Evolutionary conservation across 2,888 invertebrate species (phyloP), one percentile per base, ranked within the genome.

Genomic region (Tolmerus cingulatus): DNA sequence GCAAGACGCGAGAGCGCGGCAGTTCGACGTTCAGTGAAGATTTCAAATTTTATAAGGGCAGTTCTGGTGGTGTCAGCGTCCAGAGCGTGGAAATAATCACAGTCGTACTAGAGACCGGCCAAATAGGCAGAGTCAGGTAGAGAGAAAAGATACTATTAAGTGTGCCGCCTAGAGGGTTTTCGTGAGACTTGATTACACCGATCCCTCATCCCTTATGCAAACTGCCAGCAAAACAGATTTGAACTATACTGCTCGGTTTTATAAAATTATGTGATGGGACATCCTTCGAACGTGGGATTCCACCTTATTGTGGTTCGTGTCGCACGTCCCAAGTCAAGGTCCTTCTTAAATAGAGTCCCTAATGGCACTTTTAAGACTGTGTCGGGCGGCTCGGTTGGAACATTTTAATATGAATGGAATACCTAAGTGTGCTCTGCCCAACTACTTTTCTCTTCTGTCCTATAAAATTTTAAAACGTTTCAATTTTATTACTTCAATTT

Each of bases 11-110:
- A 34, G 87, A 87, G 16, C 79, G 86, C 4, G 86, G 86, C 66
- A 87, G 87, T 57, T 74, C 74, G 27, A 81, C 86, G 27, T 87
- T 86, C 66, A 78, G 79, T 66, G 87, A 86, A 19, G 81, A 86
- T 74, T 81, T 81, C 43, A 79, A 74, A 81, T 37, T 86, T 19
- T 87, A 86, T 76, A 86, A 81, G 37, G 74, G 86, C 46, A 87
- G 86, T n/a, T n/a, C n/a, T n/a, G n/a, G n/a, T 43, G 30, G 30
- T 27, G 55, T 74, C 66, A 87, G 87, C 81, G 55, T 86, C 27
- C 74, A 85, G 74, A 79, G 66, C 23, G 74, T 86, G 30, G 87
- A 87, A 76, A 34, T 86, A 55, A 81, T 87, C 5, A 81, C 87
- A 81, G 66, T 87, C 14, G 79, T 43, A 3, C 46, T 87, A 51